Conservation (phyloP, 2,888 invertebrate species). For the Aphodius sticticus region DNA sequence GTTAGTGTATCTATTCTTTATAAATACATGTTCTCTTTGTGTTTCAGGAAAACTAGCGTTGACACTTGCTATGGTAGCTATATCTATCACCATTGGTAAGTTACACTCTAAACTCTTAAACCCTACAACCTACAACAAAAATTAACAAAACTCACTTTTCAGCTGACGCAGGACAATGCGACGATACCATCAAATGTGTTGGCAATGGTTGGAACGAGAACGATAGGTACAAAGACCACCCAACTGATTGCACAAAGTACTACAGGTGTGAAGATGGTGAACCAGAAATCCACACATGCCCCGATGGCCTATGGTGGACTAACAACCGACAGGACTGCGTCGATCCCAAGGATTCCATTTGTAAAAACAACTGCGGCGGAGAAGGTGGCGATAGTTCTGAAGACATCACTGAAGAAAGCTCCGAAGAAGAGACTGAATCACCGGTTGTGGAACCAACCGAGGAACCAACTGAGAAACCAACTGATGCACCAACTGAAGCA, state of each 20-base stretch:
- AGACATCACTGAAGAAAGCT: neutral
- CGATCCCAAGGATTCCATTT: slow-evolving; percentile 35
- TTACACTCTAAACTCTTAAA: neutral
- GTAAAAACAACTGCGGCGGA: slow-evolving; percentile 22
- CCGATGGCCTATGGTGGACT: neutral
- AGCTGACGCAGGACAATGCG: neutral
- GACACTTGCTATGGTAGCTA: neutral
- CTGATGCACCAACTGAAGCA: neutral
- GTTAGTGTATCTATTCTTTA: too few relatives aligned
- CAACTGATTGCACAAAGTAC: neutral
- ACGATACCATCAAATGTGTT: neutral
- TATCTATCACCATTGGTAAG: neutral
- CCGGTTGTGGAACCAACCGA: neutral
- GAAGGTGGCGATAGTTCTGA: slow-evolving; percentile 13
- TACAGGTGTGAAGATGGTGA: neutral
- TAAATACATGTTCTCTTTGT: too few relatives aligned
- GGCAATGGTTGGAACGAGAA: neutral
- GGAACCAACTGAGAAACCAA: neutral
- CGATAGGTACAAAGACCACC: neutral
- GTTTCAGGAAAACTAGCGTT: neutral
- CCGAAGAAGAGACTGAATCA: neutral
- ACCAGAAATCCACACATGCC: neutral
- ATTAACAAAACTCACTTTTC: neutral
- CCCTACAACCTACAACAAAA: neutral
- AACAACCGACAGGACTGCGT: slow-evolving; percentile 30